Conservation (phyloP, 1,140 invertebrate species). For the Zaprionus camerounensis region DNA sequence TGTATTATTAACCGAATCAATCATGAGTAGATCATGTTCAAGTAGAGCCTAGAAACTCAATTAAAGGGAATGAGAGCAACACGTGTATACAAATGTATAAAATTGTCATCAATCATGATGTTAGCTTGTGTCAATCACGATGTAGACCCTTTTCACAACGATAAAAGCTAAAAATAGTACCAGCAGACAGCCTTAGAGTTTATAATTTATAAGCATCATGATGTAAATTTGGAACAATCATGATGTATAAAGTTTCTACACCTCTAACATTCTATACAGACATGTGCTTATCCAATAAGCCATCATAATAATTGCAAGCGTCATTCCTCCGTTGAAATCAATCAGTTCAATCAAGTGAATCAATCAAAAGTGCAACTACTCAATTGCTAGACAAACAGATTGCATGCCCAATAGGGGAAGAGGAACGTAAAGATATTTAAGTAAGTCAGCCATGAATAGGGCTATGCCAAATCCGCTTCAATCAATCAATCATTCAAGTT, state of each 20-base stretch:
- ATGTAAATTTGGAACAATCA: background rate
- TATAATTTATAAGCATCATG: no score
- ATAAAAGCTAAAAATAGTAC: background rate
- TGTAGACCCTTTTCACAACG: background rate
- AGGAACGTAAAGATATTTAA: background rate
- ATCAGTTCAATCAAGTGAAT: constrained; percentile 9
- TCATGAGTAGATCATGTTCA: background rate
- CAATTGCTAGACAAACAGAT: background rate
- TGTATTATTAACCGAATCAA: background rate
- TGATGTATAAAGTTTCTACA: background rate
- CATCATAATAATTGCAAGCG: background rate
- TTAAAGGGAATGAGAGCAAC: background rate
- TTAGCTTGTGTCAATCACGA: background rate
- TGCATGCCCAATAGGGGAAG: background rate
- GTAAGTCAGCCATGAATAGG: constrained; percentile 1
- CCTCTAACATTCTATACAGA: background rate
- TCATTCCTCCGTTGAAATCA: background rate
- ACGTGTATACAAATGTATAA: background rate
- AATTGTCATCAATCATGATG: background rate
- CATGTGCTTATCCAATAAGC: background rate
- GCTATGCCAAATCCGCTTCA: background rate
- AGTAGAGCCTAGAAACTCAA: background rate
- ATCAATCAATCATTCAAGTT: constrained; percentile 48
- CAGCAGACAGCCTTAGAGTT: background rate
- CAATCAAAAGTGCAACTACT: constrained; percentile 6